Percentiles rank a stretch among this genome's conserved stretches.
These are phyloP conservation scores for Leptinotarsa peninsularis DNA, from an alignment of 2,888 invertebrate species.

Conservation along the genomic window DNA sequence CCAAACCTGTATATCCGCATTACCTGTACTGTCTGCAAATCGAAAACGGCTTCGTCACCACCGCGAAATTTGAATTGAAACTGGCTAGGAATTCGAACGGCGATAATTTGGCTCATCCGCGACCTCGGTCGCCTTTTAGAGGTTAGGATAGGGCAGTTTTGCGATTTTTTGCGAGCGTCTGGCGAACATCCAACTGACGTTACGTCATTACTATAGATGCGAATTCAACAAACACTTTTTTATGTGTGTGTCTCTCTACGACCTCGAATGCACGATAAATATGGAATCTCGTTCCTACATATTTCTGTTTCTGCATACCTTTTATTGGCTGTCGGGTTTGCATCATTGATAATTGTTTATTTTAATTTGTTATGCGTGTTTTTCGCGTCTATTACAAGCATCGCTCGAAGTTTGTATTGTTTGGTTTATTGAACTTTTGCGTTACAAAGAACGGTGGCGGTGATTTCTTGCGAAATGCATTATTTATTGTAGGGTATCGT, in stretches of 20 bases:
- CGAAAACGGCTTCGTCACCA: slow-evolving; percentile 8
- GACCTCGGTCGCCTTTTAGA: slow-evolving; percentile 47
- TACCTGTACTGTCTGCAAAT: neutral
- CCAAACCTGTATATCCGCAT: slow-evolving; percentile 7
- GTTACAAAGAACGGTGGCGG: neutral
- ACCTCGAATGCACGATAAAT: slow-evolving; percentile 37
- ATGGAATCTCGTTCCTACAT: slow-evolving; percentile 36
- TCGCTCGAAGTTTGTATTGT: slow-evolving; percentile 4
- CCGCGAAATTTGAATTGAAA: slow-evolving; percentile 22
- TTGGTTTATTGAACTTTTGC: slow-evolving; percentile 9
- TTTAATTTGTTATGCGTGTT: slow-evolving; percentile 15
- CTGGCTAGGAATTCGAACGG: slow-evolving; percentile 26
- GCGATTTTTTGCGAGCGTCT: slow-evolving; percentile 52
- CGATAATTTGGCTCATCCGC: slow-evolving; percentile 41
- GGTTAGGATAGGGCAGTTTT: slow-evolving; percentile 57
- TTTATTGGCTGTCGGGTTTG: slow-evolving; percentile 5
- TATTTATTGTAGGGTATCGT: too few species aligned
- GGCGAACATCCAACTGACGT: slow-evolving; percentile 51
- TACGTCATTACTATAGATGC: slow-evolving; percentile 47
- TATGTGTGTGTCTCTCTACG: slow-evolving; percentile 31
- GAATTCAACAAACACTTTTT: slow-evolving; percentile 40
- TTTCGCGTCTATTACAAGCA: slow-evolving; percentile 7
- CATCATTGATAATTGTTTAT: slow-evolving; percentile 13
- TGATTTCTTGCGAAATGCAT: neutral
- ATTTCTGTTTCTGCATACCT: slow-evolving; percentile 23